Conservation (phyloP, 2,797 vertebrate genomes). For the Alectoris magna region DNA sequence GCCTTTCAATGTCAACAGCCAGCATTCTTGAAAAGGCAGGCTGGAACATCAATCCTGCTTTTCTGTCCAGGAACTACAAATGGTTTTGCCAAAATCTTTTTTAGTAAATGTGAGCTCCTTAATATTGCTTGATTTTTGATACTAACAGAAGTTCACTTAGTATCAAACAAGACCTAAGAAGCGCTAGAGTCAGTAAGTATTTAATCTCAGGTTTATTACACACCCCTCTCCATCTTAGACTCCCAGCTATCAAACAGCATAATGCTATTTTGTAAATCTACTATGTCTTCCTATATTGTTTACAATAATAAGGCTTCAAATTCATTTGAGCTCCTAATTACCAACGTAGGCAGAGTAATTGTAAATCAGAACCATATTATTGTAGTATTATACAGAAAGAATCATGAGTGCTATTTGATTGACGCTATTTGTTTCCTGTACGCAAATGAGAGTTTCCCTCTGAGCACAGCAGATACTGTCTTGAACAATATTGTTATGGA, state of each 20-base stretch:
- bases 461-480: constrained; percentile 39
- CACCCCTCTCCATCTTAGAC: neutral
- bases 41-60: neutral
- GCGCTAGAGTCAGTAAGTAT: neutral
- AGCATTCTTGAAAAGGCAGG: neutral
- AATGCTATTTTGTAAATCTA: neutral
- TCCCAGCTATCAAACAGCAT: neutral
- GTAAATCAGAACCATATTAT: constrained; percentile 4
- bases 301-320: constrained; percentile 22
- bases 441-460: constrained; percentile 28
- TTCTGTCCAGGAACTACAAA: neutral
- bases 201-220: neutral
- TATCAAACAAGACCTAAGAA: neutral
- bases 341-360: neutral
- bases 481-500: constrained; percentile 19
- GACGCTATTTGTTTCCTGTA: constrained; percentile 30
- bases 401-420: constrained; percentile 32
- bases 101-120: neutral
- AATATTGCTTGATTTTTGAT: neutral
- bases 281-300: neutral
- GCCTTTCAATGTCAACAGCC: neutral
- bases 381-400: constrained; percentile 20
- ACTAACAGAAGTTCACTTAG: neutral
- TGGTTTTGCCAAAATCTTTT: neutral
- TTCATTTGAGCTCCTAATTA: constrained; percentile 37